Evolutionary conservation across 2,797 vertebrate species (phyloP).

Genomic region (Galago senegalensis): DNA sequence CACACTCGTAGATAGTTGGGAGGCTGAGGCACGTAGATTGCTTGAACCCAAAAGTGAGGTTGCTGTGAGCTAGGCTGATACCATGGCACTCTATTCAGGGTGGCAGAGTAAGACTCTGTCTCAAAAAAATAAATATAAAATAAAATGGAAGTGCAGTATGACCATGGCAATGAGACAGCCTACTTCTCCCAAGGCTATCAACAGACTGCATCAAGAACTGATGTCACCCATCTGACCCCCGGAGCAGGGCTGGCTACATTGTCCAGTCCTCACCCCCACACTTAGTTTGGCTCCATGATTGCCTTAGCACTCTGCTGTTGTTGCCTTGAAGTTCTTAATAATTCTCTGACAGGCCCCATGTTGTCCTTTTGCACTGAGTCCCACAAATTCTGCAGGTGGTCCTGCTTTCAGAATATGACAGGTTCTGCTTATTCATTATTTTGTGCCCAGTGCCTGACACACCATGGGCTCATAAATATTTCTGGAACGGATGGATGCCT

Average conservation of each 20-base stretch:
- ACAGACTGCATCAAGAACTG: neutral
- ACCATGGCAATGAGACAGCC: neutral
- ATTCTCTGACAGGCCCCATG: neutral
- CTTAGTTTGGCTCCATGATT: rapidly evolving
- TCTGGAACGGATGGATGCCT: neutral
- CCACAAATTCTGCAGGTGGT: neutral
- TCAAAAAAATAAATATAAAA: neutral
- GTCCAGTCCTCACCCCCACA: neutral
- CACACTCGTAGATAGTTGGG: too few species aligned
- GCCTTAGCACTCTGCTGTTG: neutral
- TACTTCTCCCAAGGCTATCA: too few species aligned
- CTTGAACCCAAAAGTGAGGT: too few species aligned
- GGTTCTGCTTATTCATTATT: neutral
- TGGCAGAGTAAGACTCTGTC: too few species aligned
- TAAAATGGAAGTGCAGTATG: neutral
- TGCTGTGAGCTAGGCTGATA: too few species aligned
- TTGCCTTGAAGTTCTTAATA: neutral
- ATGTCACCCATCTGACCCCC: rapidly evolving
- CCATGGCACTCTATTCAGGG: too few species aligned
- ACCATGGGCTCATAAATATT: neutral
- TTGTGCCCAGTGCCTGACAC: neutral
- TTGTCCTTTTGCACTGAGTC: neutral
- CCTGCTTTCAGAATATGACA: neutral
- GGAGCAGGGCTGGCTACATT: neutral
- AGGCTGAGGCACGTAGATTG: too few species aligned